phyloP scores from a whole-genome alignment of 2,797 vertebrate species.

The Trachurus trachurus region DNA sequence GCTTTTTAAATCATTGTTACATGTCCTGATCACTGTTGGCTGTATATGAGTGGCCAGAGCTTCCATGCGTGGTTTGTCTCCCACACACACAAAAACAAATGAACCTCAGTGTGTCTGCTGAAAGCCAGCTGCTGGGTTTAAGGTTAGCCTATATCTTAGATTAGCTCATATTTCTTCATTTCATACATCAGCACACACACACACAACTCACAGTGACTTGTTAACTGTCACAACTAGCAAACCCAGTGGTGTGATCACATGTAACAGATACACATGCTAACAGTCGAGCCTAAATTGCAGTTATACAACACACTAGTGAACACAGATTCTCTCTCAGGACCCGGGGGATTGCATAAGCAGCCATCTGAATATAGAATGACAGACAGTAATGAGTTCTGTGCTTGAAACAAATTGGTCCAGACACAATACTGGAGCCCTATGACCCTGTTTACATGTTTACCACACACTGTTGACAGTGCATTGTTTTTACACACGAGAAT shows the following conservation, averaged over 20 bases:
- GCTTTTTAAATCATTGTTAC: constrained; percentile 19
- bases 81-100: constrained; percentile 17
- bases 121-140: constrained; percentile 74
- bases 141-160: constrained; percentile 60
- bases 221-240: constrained; percentile 52
- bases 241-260: constrained; percentile 48
- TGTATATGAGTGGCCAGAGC: constrained; percentile 18
- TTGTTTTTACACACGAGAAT: constrained; percentile 8
- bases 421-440: constrained; percentile 31
- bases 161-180: constrained; percentile 41
- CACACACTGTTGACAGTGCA: background rate
- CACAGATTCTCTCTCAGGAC: constrained; percentile 41
- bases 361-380: constrained; percentile 69
- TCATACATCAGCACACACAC: constrained; percentile 34
- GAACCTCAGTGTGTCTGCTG: constrained; percentile 69
- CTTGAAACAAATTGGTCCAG: constrained; percentile 51
- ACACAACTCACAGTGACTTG: constrained; percentile 27
- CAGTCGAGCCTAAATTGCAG: constrained; percentile 38
- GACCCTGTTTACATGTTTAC: constrained; percentile 39
- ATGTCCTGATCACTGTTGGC: constrained; percentile 17
- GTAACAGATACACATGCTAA: constrained; percentile 59
- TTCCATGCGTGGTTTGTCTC: constrained; percentile 14
- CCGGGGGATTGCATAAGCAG: constrained; percentile 67
- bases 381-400: constrained; percentile 54
- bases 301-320: constrained; percentile 68